Percentiles rank a stretch among this genome's conserved stretches.
These are phyloP conservation scores for Tetanocera ferruginea DNA, from an alignment of 2,888 invertebrate genomes.

Conservation along the genomic window DNA sequence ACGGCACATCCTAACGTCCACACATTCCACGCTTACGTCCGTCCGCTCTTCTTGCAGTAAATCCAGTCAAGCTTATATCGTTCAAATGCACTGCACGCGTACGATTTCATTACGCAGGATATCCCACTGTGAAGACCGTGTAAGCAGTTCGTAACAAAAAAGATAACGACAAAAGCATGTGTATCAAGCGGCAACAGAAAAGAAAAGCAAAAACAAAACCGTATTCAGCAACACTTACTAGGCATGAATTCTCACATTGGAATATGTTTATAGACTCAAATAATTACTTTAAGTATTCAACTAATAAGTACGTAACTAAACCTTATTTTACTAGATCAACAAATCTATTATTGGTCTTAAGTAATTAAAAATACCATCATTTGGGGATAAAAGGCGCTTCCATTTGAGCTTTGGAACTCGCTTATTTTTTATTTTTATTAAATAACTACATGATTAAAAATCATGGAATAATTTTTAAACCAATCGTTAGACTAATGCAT, in stretches of 20 bases:
- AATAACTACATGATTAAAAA: too few species aligned
- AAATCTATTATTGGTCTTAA: background rate
- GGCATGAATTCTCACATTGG: background rate
- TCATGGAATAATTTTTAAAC: too few species aligned
- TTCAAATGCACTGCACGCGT: constrained; percentile 14
- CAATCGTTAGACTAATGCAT: too few species aligned
- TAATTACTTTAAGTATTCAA: background rate
- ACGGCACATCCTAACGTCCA: too few species aligned
- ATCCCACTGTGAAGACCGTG: constrained; percentile 18
- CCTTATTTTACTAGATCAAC: background rate
- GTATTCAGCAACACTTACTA: background rate
- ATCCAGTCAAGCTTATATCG: background rate
- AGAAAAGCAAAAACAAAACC: background rate
- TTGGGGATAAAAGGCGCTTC: too few species aligned
- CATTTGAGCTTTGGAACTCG: too few species aligned
- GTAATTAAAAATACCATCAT: too few species aligned
- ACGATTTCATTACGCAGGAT: constrained; percentile 23
- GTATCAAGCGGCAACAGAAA: background rate
- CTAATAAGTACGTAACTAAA: background rate
- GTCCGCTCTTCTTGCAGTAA: background rate
- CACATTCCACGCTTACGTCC: background rate
- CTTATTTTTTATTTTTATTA: too few species aligned
- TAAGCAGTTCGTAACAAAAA: background rate
- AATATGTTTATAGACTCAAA: background rate
- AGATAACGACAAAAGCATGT: background rate